phyloP scores from a whole-genome alignment of 2,888 invertebrate genomes.

The Siphonodentalium dalli region DNA sequence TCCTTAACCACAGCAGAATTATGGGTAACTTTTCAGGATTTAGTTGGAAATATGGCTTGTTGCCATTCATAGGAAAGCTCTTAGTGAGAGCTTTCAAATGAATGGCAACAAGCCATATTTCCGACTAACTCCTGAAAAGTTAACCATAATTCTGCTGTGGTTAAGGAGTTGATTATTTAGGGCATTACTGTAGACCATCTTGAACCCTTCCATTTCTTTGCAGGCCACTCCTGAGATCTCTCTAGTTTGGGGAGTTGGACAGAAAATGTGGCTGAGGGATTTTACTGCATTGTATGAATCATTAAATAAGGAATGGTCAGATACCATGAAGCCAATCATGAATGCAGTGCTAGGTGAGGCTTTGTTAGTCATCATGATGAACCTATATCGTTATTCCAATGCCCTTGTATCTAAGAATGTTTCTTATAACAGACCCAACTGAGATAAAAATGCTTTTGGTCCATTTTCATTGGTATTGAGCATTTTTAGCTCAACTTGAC shows the following conservation, averaged over 20 bases:
- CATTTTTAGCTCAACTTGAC: too few species aligned
- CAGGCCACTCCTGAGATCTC: slow-evolving; percentile 71
- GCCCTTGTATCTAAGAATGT: too few species aligned
- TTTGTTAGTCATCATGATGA: neutral
- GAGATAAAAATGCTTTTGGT: too few species aligned
- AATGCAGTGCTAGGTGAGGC: slow-evolving; percentile 79
- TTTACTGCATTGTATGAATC: slow-evolving; percentile 81
- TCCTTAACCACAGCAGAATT: too few species aligned
- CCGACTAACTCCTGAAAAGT: neutral
- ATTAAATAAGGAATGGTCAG: slow-evolving; percentile 80
- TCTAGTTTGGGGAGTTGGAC: slow-evolving; percentile 83
- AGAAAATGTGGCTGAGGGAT: slow-evolving; percentile 86
- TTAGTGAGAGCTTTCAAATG: too few species aligned
- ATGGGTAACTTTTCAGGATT: too few species aligned
- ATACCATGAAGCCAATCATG: slow-evolving; percentile 80
- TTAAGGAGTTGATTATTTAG: neutral
- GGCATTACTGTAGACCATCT: neutral
- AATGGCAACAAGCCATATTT: neutral
- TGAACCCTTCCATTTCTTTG: slow-evolving; percentile 1
- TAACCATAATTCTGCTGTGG: neutral
- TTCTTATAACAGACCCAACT: too few species aligned
- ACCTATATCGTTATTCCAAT: too few species aligned
- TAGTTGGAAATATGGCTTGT: too few species aligned
- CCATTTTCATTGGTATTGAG: too few species aligned
- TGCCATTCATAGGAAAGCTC: too few species aligned